Evolutionary conservation across 53 echinoderm and acorn worm species (phyloP), one percentile per base, ranked within the genome.

Genomic region (Astropecten irregularis): DNA sequence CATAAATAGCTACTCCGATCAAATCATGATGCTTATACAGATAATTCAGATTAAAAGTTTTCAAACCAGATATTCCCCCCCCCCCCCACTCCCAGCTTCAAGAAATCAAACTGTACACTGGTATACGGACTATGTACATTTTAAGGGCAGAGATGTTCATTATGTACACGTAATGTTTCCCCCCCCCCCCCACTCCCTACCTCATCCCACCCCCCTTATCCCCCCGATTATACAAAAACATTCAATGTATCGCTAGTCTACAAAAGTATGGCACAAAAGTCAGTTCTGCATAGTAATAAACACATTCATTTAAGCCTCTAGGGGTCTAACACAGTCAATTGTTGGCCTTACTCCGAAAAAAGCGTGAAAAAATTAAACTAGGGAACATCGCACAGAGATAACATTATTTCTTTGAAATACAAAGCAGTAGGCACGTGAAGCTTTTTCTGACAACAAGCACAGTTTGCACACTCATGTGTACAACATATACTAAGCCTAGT

Each of bases 231-330:
- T 27, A 73, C 22, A 33, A 16, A 66, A 39, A 66, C 38, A 66
- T 27, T n/a, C 22, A 14, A 32, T 21, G 21, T 32, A 20, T 67
- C 36, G 16, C 52, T 20, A 54, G 22, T 44, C 57, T 20, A 44
- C 30, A 60, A 79, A 25, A 32, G 28, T 61, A 79, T 79, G 79
- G 48, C 79, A 79, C 62, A 26, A 79, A 60, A 62, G 29, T 28
- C 18, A 7, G 23, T 42, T 29, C 79, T 79, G 79, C 79, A 79
- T 79, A 79, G 79, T 79, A 48, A 79, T 79, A 44, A 60, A 60
- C 60, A 60, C 62, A 32, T 28, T 60, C 44, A 62, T 53, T 6
- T 9, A 56, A 74, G 74, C 74, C 74, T 74, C 74, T 74, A 55
- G 15, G 37, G 34, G 9, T 73, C 42, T 39, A 22, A 25, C 69